phyloP scores from a whole-genome alignment of 2,888 invertebrate genomes.

The Alloplasta piceator region DNA sequence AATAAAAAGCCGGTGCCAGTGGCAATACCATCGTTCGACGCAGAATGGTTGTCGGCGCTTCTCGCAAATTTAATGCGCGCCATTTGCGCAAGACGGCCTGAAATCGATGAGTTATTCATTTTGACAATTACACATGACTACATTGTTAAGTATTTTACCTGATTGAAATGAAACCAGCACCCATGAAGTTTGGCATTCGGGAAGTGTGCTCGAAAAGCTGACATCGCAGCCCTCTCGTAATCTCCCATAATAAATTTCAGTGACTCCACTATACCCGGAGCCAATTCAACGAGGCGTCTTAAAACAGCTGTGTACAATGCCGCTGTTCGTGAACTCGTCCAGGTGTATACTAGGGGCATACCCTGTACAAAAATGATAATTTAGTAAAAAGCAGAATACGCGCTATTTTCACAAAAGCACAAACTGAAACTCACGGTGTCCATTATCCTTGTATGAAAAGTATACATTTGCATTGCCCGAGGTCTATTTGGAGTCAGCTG shows the following conservation, averaged over 20 bases:
- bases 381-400: neutral
- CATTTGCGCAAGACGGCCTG: slow-evolving; percentile 2
- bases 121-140: neutral
- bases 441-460: slow-evolving; percentile 31
- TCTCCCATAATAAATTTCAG: slow-evolving; percentile 50
- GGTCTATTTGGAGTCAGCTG: slow-evolving; percentile 25
- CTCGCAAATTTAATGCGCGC: neutral
- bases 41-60: neutral
- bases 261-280: slow-evolving; percentile 28
- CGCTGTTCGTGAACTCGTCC: slow-evolving; percentile 27
- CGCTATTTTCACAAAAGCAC: neutral
- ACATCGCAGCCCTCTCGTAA: slow-evolving; percentile 56
- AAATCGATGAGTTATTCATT: neutral
- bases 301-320: slow-evolving; percentile 49
- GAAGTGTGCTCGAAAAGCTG: slow-evolving; percentile 47
- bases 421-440: slow-evolving; percentile 33
- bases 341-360: neutral
- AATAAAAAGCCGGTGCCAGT: neutral
- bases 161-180: slow-evolving; percentile 64
- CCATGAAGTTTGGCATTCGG: slow-evolving; percentile 47
- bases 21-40: neutral
- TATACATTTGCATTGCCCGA: slow-evolving; percentile 28
- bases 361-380: neutral
- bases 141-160: slow-evolving; percentile 31
- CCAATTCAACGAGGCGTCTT: slow-evolving; percentile 38